These are phyloP conservation scores for Gavia stellata DNA, from an alignment of 2,113 vertebrate species.

Conservation along the genomic window DNA sequence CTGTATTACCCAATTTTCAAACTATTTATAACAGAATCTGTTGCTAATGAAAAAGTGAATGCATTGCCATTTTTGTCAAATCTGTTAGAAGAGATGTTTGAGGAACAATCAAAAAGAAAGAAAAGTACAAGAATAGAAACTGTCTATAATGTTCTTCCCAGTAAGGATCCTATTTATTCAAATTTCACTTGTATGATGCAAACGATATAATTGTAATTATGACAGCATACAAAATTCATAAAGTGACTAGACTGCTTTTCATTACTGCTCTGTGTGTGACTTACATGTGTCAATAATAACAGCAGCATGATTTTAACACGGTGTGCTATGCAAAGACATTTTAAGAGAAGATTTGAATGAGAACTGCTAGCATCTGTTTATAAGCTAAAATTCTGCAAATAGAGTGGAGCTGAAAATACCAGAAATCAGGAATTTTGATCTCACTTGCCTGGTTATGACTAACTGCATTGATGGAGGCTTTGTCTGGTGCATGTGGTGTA, in stretches of 20 bases:
- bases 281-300: slow-evolving; percentile 24
- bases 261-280: slow-evolving; percentile 39
- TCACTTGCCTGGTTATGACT: slow-evolving; percentile 21
- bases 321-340: background rate
- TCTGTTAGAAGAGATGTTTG: background rate
- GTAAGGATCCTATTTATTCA: slow-evolving; percentile 10
- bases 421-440: background rate
- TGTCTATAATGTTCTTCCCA: background rate
- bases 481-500: background rate
- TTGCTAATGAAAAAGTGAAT: slow-evolving; percentile 30
- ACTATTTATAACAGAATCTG: background rate
- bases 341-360: slow-evolving; percentile 16
- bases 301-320: background rate
- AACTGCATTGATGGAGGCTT: background rate
- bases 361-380: background rate
- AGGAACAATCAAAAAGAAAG: background rate
- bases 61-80: background rate
- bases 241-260: slow-evolving; percentile 24
- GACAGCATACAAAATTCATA: background rate
- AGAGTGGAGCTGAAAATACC: background rate
- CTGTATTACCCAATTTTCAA: background rate
- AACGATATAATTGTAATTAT: background rate
- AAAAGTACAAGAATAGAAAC: background rate
- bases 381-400: background rate
- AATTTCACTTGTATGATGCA: slow-evolving; percentile 2